These are phyloP conservation scores for Simalia tracyae DNA, from an alignment of 2,797 vertebrate genomes.

Conservation along the genomic window DNA sequence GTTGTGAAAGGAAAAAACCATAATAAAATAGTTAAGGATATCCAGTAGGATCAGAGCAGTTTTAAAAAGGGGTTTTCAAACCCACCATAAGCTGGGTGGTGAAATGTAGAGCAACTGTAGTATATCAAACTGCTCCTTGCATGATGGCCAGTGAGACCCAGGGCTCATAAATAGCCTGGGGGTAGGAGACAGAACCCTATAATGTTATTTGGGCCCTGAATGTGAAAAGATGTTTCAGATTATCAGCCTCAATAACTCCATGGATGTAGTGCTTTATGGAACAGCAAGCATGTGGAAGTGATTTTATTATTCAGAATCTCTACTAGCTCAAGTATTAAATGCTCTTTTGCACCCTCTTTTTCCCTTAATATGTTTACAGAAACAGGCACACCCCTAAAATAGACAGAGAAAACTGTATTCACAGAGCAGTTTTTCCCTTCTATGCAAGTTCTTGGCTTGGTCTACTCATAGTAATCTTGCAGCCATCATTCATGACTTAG, in stretches of 20 bases:
- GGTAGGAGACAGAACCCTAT: not conserved
- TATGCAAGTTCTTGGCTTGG: not conserved
- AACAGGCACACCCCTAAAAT: not conserved
- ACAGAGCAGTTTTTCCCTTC: not conserved
- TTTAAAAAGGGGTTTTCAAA: not conserved
- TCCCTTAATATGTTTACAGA: not conserved
- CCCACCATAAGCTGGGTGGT: not conserved
- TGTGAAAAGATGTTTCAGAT: not conserved
- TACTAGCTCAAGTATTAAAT: not conserved
- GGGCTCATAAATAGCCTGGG: not conserved
- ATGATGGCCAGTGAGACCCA: too few relatives aligned
- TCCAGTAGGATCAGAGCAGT: not conserved
- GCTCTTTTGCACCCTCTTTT: not conserved
- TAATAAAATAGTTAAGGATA: not conserved
- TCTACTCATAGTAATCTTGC: not conserved
- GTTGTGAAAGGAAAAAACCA: conserved; percentile 16
- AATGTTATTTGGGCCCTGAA: not conserved
- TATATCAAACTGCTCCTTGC: not conserved
- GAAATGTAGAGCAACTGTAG: not conserved
- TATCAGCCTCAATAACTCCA: not conserved
- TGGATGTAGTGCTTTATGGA: not conserved
- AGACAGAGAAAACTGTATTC: not conserved
- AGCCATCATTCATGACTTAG: not conserved
- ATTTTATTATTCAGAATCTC: not conserved
- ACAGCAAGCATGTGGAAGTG: not conserved